These are phyloP conservation scores for Chamaea fasciata DNA, from an alignment of 2,113 vertebrate genomes.

Conservation along the genomic window DNA sequence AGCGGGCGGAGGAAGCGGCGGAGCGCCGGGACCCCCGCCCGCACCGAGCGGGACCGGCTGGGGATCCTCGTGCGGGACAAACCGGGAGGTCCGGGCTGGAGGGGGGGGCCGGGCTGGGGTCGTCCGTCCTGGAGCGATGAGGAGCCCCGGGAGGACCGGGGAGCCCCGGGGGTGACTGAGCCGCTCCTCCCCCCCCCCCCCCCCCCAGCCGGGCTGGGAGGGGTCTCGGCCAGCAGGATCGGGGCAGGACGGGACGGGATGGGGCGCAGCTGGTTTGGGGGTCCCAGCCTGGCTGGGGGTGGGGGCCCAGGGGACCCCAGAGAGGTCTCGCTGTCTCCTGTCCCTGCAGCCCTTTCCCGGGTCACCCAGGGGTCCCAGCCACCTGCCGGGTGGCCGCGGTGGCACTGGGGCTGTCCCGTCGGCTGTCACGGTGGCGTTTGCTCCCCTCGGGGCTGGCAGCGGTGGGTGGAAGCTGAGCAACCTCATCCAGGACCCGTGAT, in stretches of 20 bases:
- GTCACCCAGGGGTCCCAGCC: background rate
- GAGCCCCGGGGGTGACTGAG: background rate
- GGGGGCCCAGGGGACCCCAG: background rate
- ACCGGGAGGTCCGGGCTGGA: background rate
- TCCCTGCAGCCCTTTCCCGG: background rate
- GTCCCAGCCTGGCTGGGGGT: background rate
- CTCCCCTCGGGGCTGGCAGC: background rate
- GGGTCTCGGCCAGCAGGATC: background rate
- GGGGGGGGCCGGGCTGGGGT: background rate
- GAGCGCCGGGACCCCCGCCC: background rate
- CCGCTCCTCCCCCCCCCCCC: background rate
- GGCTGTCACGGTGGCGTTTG: background rate
- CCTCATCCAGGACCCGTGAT: background rate
- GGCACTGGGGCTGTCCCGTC: background rate
- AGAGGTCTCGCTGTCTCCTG: background rate
- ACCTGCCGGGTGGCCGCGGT: background rate
- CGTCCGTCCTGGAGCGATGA: background rate
- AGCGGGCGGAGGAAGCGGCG: background rate
- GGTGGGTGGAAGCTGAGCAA: background rate
- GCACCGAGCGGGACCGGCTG: background rate
- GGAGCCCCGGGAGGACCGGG: background rate
- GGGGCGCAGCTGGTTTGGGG: background rate
- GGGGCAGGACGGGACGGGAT: background rate
- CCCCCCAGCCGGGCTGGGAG: background rate
- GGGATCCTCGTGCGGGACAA: background rate